Base-by-base conservation (phyloP, 2,888 invertebrate species). In the Masnerella sp. region DNA sequence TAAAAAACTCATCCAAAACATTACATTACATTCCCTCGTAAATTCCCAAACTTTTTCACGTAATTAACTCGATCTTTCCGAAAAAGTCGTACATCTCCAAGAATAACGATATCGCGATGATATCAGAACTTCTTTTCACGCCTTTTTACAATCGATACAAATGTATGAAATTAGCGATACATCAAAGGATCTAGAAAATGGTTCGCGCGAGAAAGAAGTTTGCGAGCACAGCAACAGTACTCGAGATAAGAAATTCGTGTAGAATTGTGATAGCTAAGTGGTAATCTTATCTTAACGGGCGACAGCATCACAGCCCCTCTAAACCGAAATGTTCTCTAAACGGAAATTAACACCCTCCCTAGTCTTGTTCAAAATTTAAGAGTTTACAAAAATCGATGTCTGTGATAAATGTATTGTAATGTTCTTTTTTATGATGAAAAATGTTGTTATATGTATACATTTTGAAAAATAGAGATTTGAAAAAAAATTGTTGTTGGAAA, bases 201-300 rank as follows among this genome's bases (percentile, higher is more conserved):
- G 30, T 28, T 12, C 25, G 34, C 5, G 11, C 5, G 14, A 43
- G 38, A 58, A 69, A 72, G 68, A 58, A 70, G 68, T 65, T 65
- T 52, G 61, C 42, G 68, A 71, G 34, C 34, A 71, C 61, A 69
- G 68, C 58, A 70, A 47, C 47, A 36, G 49, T 36, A 74, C 59
- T 71, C 68, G 49, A 56, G 78, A 77, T 78, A 78, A 77, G 75
- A 76, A 72, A 76, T 77, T 77, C 75, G 59, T 78, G 81, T 72
- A 79, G 81, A 81, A 82, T 83, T 79, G 81, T 81, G 81, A 84
- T 84, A 83, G 83, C 80, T 82, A 84, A 82, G 81, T 80, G 81
- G 83, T 82, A 84, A 83, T 85, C 85, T 86, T 86, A 86, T 86
- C 86, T 84, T 81, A 84, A 85, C 84, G 80, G 80, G 78, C 54